Conservation (phyloP, 2,888 invertebrate species). For the Caenorhabditis sp. region DNA sequence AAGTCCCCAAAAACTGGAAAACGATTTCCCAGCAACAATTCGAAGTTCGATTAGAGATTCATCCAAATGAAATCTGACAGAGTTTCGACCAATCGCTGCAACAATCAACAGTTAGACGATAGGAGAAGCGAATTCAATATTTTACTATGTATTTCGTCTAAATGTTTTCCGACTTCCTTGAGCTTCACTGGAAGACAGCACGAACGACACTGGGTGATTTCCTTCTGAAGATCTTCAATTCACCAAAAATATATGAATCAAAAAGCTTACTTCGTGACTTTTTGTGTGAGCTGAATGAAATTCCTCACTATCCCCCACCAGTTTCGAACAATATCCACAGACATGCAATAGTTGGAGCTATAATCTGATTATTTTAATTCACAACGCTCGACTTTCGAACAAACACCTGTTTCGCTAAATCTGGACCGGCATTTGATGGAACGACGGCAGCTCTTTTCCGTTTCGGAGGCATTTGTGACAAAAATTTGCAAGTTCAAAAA, state of each 20-base stretch:
- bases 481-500: conserved; percentile 5
- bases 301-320: neutral
- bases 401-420: neutral
- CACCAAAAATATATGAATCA: neutral
- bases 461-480: conserved; percentile 2
- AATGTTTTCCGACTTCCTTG: neutral
- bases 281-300: neutral
- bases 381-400: neutral
- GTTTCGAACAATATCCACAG: conserved; percentile 28
- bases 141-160: conserved; percentile 9
- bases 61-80: neutral
- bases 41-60: conserved; percentile 22
- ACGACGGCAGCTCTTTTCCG: neutral
- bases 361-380: neutral
- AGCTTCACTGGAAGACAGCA: conserved; percentile 16
- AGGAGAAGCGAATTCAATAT: neutral
- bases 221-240: conserved; percentile 10
- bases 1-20: conserved; percentile 33
- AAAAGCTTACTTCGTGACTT: conserved; percentile 14
- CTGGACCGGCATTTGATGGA: neutral
- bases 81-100: neutral
- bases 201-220: conserved; percentile 25
- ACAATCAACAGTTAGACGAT: neutral
- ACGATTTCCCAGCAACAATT: conserved; percentile 21
- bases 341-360: conserved; percentile 28